phyloP scores from a whole-genome alignment of 1,140 invertebrate genomes.

The Lordiphosa mommai region DNA sequence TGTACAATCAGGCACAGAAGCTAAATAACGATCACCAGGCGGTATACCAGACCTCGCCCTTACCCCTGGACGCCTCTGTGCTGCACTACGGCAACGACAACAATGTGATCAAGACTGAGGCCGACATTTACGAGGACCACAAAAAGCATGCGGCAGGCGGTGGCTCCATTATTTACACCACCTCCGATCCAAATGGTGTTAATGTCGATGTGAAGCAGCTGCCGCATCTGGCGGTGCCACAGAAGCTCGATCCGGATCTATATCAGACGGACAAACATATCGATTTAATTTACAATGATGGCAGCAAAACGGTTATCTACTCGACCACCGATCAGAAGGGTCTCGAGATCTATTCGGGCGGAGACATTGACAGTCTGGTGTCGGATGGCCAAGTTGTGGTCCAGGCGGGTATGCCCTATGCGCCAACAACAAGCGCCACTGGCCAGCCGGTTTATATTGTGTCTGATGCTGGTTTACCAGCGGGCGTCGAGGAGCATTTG shows the following conservation, averaged over 20 bases:
- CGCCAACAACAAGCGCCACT: constrained; percentile 52
- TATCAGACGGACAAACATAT: constrained; percentile 81
- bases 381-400: constrained; percentile 76
- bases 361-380: constrained; percentile 80
- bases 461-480: constrained; percentile 53
- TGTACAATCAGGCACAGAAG: constrained; percentile 78
- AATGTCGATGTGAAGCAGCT: constrained; percentile 81
- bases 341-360: constrained; percentile 80
- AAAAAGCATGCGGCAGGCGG: constrained; percentile 65
- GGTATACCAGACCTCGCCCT: constrained; percentile 72
- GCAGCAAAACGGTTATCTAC: constrained; percentile 90
- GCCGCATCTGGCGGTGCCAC: constrained; percentile 81
- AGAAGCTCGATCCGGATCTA: constrained; percentile 71
- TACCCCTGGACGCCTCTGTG: constrained; percentile 72
- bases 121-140: constrained; percentile 75
- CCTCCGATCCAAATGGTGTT: constrained; percentile 77
- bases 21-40: constrained; percentile 67
- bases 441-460: constrained; percentile 79
- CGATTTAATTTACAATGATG: constrained; percentile 90
- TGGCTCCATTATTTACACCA: constrained; percentile 78
- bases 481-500: constrained; percentile 69
- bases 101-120: constrained; percentile 75
- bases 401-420: constrained; percentile 73
- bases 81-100: constrained; percentile 66
- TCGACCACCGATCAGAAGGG: constrained; percentile 83